phyloP scores from a whole-genome alignment of 2,113 vertebrate genomes.

The Cololabis saira region DNA sequence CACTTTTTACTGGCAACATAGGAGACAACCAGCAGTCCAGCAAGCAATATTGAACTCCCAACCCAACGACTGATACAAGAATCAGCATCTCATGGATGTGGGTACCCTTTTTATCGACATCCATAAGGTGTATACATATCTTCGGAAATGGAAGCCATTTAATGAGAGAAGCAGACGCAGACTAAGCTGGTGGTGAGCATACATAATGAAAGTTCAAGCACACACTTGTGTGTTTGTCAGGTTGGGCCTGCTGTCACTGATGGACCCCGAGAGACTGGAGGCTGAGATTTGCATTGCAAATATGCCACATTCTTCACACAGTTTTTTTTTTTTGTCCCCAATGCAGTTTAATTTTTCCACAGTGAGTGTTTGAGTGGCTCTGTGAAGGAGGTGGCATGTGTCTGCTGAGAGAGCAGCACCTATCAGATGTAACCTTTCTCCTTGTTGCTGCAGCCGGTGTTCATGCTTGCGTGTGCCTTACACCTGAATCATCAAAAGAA shows the following conservation, averaged over 20 bases:
- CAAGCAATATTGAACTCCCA: constrained; percentile 34
- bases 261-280: constrained; percentile 34
- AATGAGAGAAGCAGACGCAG: constrained; percentile 55
- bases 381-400: not conserved
- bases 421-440: constrained; percentile 35
- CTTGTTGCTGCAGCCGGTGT: not conserved
- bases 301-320: constrained; percentile 25
- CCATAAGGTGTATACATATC: constrained; percentile 56
- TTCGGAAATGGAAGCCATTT: constrained; percentile 44
- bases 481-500: not conserved
- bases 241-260: constrained; percentile 34
- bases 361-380: constrained; percentile 35
- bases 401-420: constrained; percentile 17
- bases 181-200: constrained; percentile 20
- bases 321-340: not conserved
- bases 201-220: constrained; percentile 34
- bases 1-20: constrained; percentile 35
- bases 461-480: not conserved
- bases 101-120: constrained; percentile 34
- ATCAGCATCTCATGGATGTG: too few species aligned
- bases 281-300: constrained; percentile 65
- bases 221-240: constrained; percentile 27
- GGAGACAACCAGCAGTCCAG: not conserved
- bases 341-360: constrained; percentile 45
- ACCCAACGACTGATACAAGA: constrained; percentile 4